phyloP scores from a whole-genome alignment of 2,113 vertebrate species.

The Eleginops maclovinus region DNA sequence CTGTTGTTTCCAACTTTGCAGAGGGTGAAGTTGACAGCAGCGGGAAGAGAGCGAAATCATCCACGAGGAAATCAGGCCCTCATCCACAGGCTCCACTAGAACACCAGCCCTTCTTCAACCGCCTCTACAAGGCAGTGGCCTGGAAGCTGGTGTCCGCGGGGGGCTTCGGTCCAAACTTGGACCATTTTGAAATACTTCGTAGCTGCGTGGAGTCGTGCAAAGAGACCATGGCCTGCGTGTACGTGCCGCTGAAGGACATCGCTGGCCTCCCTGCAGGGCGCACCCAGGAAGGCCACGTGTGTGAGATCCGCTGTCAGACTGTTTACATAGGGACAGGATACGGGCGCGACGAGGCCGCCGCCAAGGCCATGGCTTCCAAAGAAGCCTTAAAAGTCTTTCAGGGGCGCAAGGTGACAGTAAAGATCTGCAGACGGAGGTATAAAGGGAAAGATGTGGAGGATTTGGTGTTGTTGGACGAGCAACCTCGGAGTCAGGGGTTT shows the following conservation, averaged over 20 bases:
- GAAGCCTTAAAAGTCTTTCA: constrained; percentile 97
- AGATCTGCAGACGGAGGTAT: constrained; percentile 92
- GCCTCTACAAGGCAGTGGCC: constrained; percentile 96
- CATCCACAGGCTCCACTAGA: constrained; percentile 84
- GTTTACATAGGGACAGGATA: constrained; percentile 97
- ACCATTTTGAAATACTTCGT: constrained; percentile 92
- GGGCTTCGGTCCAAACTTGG: constrained; percentile 92
- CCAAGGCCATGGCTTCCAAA: constrained; percentile 94
- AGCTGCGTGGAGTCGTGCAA: constrained; percentile 94
- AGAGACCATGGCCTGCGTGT: constrained; percentile 91
- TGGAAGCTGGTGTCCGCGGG: constrained; percentile 98
- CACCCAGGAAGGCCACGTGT: constrained; percentile 95
- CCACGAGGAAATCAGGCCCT: constrained; percentile 70
- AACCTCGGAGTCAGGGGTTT: constrained; percentile 89
- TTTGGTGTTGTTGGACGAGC: constrained; percentile 92
- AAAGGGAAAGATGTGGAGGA: constrained; percentile 94
- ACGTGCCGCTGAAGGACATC: constrained; percentile 95
- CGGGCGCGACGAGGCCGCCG: constrained; percentile 92
- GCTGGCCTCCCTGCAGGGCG: constrained; percentile 92
- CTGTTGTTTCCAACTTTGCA: constrained; percentile 55
- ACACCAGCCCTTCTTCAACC: constrained; percentile 96
- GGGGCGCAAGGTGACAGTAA: constrained; percentile 95
- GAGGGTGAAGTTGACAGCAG: constrained; percentile 68
- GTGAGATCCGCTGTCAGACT: constrained; percentile 94
- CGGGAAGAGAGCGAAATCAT: constrained; percentile 70